A percentile compares a stretch with the other conserved stretches of the same genome.
Conservation (phyloP, 2,888 invertebrate genomes). For the Hyppa rectilinea region DNA sequence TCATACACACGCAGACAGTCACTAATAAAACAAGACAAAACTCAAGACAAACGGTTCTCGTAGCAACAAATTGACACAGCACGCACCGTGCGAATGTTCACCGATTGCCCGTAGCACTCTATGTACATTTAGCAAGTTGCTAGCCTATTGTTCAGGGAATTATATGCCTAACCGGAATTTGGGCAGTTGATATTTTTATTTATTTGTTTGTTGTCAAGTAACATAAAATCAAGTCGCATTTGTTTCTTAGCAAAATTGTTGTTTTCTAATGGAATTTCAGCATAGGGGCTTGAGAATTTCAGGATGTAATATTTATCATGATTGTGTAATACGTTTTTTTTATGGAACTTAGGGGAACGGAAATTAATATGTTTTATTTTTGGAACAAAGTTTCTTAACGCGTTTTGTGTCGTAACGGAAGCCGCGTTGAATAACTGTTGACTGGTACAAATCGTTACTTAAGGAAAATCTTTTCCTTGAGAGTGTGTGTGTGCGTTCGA, state of each 20-base stretch:
- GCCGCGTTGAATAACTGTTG: no score
- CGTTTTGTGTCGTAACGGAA: no score
- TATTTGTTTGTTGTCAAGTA: constrained; percentile 8
- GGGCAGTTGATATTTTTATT: neutral
- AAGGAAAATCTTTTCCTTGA: no score
- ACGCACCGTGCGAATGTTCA: constrained; percentile 37
- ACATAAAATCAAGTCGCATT: neutral
- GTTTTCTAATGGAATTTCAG: neutral
- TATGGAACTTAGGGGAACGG: neutral
- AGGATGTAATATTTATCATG: neutral
- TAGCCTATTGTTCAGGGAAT: constrained; percentile 19
- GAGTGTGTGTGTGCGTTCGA: no score
- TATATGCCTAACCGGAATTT: constrained; percentile 9
- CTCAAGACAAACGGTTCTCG: constrained; percentile 1
- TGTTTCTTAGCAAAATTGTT: no score
- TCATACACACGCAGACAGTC: neutral
- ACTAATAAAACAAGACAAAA: neutral
- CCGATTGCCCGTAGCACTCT: constrained; percentile 14
- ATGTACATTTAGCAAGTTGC: constrained; percentile 27
- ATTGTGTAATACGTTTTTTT: neutral
- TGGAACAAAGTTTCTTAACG: neutral
- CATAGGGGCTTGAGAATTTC: neutral
- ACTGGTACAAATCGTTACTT: no score
- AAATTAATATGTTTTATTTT: neutral
- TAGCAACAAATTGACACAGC: constrained; percentile 32